Evolutionary conservation across 2,888 invertebrate genomes (phyloP).

Genomic region (Acanthopleura granulata): DNA sequence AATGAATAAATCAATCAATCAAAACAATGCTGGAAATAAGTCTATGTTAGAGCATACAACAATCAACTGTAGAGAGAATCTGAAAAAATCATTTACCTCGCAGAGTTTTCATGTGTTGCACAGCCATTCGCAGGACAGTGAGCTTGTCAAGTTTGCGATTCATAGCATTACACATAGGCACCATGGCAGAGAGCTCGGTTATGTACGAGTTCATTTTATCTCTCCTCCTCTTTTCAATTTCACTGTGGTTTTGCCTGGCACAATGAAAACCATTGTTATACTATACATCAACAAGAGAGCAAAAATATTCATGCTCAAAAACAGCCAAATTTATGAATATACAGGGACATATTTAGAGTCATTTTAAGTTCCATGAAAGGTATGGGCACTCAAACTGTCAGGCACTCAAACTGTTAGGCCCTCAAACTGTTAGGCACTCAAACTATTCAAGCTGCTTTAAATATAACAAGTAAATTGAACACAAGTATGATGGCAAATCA

Average conservation of each 20-base stretch:
- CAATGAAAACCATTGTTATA: neutral
- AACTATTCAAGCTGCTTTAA: too few species aligned
- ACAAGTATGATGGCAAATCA: too few species aligned
- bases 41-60: too few species aligned
- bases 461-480: too few species aligned
- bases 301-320: neutral
- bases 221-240: conserved; percentile 92
- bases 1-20: too few species aligned
- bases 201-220: conserved; percentile 98
- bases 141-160: conserved; percentile 93
- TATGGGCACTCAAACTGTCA: too few species aligned
- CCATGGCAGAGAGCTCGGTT: conserved; percentile 87
- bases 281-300: neutral
- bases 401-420: too few species aligned
- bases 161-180: conserved; percentile 95
- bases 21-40: too few species aligned
- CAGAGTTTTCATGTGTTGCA: conserved; percentile 88
- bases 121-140: conserved; percentile 90
- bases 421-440: too few species aligned
- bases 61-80: too few species aligned
- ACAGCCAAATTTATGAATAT: neutral
- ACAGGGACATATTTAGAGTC: too few species aligned
- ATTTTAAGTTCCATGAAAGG: too few species aligned
- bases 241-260: conserved; percentile 92
- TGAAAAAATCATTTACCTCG: conserved; percentile 59